Evolutionary conservation across 2,888 invertebrate species (phyloP), one percentile per base, ranked within the genome.

Genomic region (Oscheius sp.): DNA sequence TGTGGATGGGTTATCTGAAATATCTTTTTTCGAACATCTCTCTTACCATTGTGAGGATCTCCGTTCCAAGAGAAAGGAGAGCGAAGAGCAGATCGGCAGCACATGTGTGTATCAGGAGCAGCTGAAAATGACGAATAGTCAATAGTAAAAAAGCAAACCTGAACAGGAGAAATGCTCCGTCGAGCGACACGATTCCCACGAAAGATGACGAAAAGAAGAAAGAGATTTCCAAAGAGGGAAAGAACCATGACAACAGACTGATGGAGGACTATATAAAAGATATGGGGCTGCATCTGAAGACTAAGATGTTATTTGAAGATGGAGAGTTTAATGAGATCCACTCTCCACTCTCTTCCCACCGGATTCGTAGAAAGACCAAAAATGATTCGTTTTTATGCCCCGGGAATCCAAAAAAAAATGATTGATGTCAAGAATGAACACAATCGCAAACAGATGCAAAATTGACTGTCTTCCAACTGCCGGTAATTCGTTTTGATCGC

Each of bases 1-100:
- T 66, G 56, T n/a, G 41, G 49, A 45, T 66, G 33, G 9, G 17
- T 54, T 28, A 45, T 38, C 47, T 50, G 47, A 47, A 62, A 59
- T 20, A n/a, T 2, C 9, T 20, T 20, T 30, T 14, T 24, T 28
- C 17, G 41, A 59, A 2, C 2, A 12, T 5, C 1, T 22, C 54
- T 57, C 74, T 64, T 26, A 73, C 72, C 67, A 77, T 54, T 41
- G 70, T 73, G 20, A 72, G 33, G 59, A 85, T 80, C 86, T 92
- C 91, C 0, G 92, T 91, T 26, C 92, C 87, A 3, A 91, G 90
- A 80, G 91, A 90, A 73, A 91, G 89, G 74, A 91, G 87, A 0
- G 91, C 91, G 1, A 91, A 91, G 63, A 91, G 88, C 50, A 92
- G 87, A 83, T 92, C 92, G 2, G 92, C 91, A 26, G 91, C 86